Conservation (phyloP, 1,140 invertebrate genomes). For the Dufourea novaeangliae region DNA sequence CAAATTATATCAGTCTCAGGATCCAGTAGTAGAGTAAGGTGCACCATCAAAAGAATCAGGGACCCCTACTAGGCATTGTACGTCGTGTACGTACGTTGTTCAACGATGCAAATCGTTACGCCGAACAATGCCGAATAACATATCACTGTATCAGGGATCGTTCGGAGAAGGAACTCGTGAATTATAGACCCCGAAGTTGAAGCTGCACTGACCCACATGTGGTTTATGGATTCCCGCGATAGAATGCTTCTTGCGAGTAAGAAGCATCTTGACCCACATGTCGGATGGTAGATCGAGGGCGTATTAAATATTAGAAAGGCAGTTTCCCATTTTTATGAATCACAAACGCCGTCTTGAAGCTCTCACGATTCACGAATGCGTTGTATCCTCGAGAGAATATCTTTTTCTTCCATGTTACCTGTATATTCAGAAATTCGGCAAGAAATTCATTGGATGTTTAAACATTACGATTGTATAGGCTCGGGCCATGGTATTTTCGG, state of each 20-base stretch:
- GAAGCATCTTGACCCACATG: constrained; percentile 12
- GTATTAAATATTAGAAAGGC: neutral
- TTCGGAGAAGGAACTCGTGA: neutral
- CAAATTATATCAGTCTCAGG: too few species aligned
- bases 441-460: neutral
- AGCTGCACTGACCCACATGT: neutral
- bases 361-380: neutral
- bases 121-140: neutral
- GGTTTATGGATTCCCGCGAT: neutral
- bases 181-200: neutral
- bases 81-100: too few species aligned
- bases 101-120: neutral
- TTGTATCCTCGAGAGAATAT: too few species aligned
- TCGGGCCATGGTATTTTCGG: neutral
- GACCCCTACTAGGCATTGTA: neutral
- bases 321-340: neutral
- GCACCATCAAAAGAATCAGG: too few species aligned
- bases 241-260: neutral
- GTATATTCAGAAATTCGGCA: too few species aligned
- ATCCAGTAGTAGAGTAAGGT: too few species aligned
- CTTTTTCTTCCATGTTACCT: neutral
- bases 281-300: neutral
- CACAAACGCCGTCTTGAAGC: neutral
- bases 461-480: too few species aligned
- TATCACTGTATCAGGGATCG: too few species aligned